Base-by-base conservation (phyloP, 2,888 invertebrate genomes). In the Ophioninae sp. region DNA sequence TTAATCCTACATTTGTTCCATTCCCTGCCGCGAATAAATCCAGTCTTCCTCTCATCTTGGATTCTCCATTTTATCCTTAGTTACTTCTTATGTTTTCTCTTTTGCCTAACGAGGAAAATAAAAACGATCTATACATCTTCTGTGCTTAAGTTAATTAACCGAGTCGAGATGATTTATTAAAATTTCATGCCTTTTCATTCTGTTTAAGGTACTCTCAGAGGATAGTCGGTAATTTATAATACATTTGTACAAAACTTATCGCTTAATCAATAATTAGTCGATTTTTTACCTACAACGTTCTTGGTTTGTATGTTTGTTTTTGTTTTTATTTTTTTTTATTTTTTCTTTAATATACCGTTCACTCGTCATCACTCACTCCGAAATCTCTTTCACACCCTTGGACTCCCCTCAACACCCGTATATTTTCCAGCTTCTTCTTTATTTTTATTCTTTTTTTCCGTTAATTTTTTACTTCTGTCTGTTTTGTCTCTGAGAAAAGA, bases 181-280 rank as follows among this genome's bases (percentile, higher is more conserved):
- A 84, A 59, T 37, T 80, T 86, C 83, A 73, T 82, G 72, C 79
- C 73, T 81, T 69, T 84, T 82, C 44, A 13, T 75, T 85, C 83
- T 67, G 87, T 86, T 84, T 69, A 89, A 90, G 90, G 89, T 91
- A 91, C 90, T 89, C 84, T 85, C 88, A 89, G 89, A 86, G 88
- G 88, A 90, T 90, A 89, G 89, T 88, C 86, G 86, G 88, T 90
- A 89, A 91, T 91, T 90, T 90, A 91, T 90, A 89, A 90, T 91
- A 91, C 91, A 91, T 91, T 91, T 91, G 91, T 91, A 91, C 91
- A 91, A 86, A 91, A 91, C 89, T 90, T 91, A 91, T 89, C 87
- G 87, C 89, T 91, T 91, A 91, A 90, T 91, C 88, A 89, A 89
- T 90, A 90, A 91, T 90, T 90, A 90, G 87, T 89, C 88, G 89